Percentiles rank a stretch among this genome's conserved stretches.
Evolutionary conservation across 2,113 vertebrate species (phyloP).

Genomic region (Colistium nudipinnis): DNA sequence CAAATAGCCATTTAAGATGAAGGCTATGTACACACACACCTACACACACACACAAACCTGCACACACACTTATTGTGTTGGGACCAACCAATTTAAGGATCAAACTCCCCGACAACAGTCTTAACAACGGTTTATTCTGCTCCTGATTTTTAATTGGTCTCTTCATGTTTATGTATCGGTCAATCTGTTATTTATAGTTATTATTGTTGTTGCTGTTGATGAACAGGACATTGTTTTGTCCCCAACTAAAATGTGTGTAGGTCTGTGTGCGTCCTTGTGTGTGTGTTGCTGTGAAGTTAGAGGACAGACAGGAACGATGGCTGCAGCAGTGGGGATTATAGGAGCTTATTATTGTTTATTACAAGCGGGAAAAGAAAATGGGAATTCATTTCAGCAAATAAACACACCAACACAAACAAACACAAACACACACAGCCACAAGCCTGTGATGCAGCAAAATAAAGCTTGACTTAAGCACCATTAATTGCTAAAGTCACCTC

Average conservation of each 20-base stretch:
- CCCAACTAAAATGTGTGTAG: not conserved
- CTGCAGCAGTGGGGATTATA: not conserved
- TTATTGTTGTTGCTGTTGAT: not conserved
- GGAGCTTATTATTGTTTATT: slow-evolving; percentile 24
- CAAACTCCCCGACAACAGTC: too few relatives aligned
- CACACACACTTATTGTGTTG: too few relatives aligned
- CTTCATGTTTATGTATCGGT: not conserved
- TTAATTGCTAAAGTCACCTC: slow-evolving; percentile 38
- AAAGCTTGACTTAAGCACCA: slow-evolving; percentile 21
- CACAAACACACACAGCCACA: slow-evolving; percentile 1
- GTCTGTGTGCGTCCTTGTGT: not conserved
- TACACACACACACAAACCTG: too few relatives aligned
- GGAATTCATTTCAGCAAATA: slow-evolving; percentile 14
- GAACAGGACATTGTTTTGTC: not conserved
- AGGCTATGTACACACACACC: too few relatives aligned
- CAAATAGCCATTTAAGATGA: too few relatives aligned
- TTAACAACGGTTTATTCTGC: not conserved
- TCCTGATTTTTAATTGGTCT: not conserved
- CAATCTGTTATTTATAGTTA: not conserved
- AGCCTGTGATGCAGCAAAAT: slow-evolving; percentile 21
- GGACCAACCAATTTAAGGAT: too few relatives aligned
- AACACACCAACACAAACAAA: slow-evolving; percentile 6
- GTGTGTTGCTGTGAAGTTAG: slow-evolving; percentile 1
- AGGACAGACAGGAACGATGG: slow-evolving; percentile 6
- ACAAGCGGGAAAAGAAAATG: slow-evolving; percentile 17